These are phyloP conservation scores for Conger conger DNA, from an alignment of 2,113 vertebrate species.

Conservation along the genomic window DNA sequence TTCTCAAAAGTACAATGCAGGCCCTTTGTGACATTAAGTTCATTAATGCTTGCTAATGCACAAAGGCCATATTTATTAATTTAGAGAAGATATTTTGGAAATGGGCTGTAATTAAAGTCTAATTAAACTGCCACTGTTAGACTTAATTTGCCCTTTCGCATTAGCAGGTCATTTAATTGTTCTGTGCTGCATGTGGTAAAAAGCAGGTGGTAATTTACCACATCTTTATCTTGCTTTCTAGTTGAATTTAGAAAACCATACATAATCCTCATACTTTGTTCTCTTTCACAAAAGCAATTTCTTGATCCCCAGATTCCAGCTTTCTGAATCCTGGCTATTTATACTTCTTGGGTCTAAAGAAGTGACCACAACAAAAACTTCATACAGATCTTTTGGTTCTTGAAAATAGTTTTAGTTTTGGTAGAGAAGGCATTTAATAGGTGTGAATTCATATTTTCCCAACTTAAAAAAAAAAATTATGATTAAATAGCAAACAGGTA, in stretches of 20 bases:
- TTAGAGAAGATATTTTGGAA: conserved; percentile 37
- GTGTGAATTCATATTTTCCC: neutral
- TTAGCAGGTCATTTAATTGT: conserved; percentile 42
- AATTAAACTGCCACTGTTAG: conserved; percentile 45
- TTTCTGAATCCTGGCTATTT: neutral
- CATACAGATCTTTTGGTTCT: conserved; percentile 6
- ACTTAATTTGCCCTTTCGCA: conserved; percentile 51
- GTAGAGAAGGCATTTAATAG: neutral
- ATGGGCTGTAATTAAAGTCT: conserved; percentile 52
- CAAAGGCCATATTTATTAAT: conserved; percentile 34
- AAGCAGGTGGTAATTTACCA: neutral
- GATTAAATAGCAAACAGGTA: neutral
- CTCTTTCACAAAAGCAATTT: neutral
- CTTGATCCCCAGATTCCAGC: neutral
- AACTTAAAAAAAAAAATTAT: neutral
- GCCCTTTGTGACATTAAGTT: conserved; percentile 7
- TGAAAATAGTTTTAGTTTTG: neutral
- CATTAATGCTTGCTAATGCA: conserved; percentile 43
- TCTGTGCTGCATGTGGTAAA: conserved; percentile 2
- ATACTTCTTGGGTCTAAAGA: neutral
- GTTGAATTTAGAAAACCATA: neutral
- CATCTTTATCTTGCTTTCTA: neutral
- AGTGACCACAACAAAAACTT: neutral
- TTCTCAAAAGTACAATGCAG: neutral
- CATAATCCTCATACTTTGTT: neutral